Base-by-base conservation (phyloP, 2,113 vertebrate genomes). In the Burhinus bistriatus region DNA sequence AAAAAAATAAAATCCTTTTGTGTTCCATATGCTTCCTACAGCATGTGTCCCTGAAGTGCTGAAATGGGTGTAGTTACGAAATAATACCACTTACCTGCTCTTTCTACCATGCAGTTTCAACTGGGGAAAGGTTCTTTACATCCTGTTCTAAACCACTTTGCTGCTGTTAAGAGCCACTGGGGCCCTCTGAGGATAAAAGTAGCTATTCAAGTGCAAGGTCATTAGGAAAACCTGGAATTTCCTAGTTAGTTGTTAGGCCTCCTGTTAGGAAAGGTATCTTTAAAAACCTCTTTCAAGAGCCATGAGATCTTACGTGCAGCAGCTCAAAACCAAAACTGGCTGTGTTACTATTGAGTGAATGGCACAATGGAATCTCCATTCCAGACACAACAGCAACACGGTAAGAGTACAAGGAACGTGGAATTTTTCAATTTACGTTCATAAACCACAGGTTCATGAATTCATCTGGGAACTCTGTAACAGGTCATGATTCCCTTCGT, bases 131-230 rank as follows among this genome's bases (percentile, higher is more conserved):
- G 87, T 93, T 93, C 68, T 90, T 93, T 80, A 55, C 51, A 73
- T 73, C 45, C 49, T 86, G n/a, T 62, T 73, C 59, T 83, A 90
- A 96, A 94, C 29, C 29, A 82, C 47, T 90, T 88, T 47, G 30
- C n/a, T 87, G 69, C 44, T 76, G 32, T 96, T 94, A 89, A 96
- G 75, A 83, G 36, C 59, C 75, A 83, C 27, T 45, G 47, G 21
- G 64, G 68, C 34, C 30, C 29, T 90, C 79, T 51, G 38, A 18
- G 59, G n/a, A 83, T 73, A 88, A 70, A 94, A 47, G 79, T 22
- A 66, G 29, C 62, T 70, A 54, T 81, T 85, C 79, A 95, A 93
- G 66, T 90, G 54, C 85, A 90, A 96, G 71, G 38, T 92, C 66
- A 66, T 73, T 72, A 83, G n/a, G 45, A 86, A 96, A 93, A 90